Evolutionary conservation across 2,888 invertebrate species (phyloP).

Genomic region (Dexiosoma caninum): DNA sequence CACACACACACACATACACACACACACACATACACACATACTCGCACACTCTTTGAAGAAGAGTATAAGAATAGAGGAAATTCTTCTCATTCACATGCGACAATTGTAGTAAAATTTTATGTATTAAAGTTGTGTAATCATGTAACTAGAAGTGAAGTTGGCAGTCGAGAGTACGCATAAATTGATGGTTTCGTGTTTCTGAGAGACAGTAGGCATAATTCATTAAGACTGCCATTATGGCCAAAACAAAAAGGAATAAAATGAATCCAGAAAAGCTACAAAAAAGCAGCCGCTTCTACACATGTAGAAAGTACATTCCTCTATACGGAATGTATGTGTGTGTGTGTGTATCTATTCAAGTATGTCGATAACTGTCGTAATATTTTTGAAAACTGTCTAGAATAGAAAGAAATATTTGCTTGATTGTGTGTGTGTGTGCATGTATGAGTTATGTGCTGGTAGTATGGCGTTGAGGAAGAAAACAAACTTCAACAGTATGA

Average conservation of each 20-base stretch:
- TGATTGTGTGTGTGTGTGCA: neutral
- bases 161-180: slow-evolving; percentile 25
- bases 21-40: too few species aligned
- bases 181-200: slow-evolving; percentile 35
- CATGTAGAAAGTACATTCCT: neutral
- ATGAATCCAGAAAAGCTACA: neutral
- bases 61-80: neutral
- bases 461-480: neutral
- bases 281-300: slow-evolving; percentile 15
- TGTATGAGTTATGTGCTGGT: slow-evolving; percentile 9
- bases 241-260: neutral
- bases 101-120: neutral
- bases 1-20: too few species aligned
- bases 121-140: slow-evolving; percentile 32
- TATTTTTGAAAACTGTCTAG: neutral
- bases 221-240: slow-evolving; percentile 43
- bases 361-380: slow-evolving; percentile 10
- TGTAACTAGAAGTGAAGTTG: slow-evolving; percentile 32
- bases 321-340: neutral
- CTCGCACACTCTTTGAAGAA: neutral
- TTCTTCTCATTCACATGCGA: neutral
- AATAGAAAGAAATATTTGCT: neutral
- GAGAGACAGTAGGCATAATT: slow-evolving; percentile 56
- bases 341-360: neutral
- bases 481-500: slow-evolving; percentile 6